These are phyloP conservation scores for Apodemus speciosus DNA, from an alignment of 2,113 vertebrate species.

Conservation along the genomic window DNA sequence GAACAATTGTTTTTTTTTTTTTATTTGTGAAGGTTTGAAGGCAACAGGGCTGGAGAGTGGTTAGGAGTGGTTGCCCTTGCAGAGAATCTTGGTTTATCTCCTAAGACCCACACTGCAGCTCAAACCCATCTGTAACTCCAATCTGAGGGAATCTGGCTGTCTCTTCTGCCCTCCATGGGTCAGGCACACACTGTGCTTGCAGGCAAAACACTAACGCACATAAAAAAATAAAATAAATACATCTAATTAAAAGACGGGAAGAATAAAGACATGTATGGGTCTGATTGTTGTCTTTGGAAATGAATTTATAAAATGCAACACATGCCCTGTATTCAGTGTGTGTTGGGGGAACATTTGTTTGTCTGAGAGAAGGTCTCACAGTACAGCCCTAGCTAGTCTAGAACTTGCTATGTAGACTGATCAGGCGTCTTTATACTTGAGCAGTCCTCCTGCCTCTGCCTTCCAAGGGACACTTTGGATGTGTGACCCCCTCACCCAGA, in stretches of 20 bases:
- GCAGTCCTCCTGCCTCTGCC: neutral
- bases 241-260: neutral
- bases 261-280: neutral
- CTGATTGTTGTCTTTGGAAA: slow-evolving; percentile 3
- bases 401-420: neutral
- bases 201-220: neutral
- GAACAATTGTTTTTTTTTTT: neutral
- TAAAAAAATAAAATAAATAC: neutral
- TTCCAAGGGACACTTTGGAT: neutral
- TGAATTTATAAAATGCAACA: neutral
- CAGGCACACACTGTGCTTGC: neutral
- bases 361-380: neutral
- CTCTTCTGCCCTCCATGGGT: neutral
- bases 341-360: neutral
- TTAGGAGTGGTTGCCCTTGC: neutral
- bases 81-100: neutral
- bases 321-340: neutral
- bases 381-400: too few relatives aligned
- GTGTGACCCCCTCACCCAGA: too few relatives aligned
- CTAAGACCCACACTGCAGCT: neutral
- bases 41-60: neutral
- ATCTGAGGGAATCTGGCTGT: neutral
- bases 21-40: slow-evolving; percentile 14
- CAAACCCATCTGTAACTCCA: neutral
- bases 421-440: neutral